These are phyloP conservation scores for Ginglymostoma cirratum DNA, from an alignment of 2,113 vertebrate species.

Conservation along the genomic window DNA sequence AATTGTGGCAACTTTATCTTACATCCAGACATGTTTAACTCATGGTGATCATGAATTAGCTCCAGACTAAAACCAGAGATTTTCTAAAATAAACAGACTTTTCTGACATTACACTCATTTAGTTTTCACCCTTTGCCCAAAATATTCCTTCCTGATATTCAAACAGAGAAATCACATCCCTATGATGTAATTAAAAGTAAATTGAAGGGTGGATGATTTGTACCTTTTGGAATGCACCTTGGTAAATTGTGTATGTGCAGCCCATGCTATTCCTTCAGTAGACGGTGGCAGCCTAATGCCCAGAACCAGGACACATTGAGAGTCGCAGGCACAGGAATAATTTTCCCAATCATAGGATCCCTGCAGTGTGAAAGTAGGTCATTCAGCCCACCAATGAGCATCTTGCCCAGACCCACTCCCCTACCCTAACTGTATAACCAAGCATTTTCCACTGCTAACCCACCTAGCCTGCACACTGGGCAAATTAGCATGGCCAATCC, in stretches of 20 bases:
- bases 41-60: neutral
- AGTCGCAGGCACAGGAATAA: neutral
- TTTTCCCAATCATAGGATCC: neutral
- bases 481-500: too few relatives aligned
- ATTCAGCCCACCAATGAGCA: too few relatives aligned
- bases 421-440: too few relatives aligned
- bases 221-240: neutral
- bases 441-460: too few relatives aligned
- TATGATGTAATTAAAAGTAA: neutral
- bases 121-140: neutral
- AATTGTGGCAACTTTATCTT: too few relatives aligned
- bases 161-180: neutral
- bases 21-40: too few relatives aligned
- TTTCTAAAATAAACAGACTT: neutral
- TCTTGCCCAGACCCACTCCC: too few relatives aligned
- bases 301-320: neutral
- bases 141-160: neutral
- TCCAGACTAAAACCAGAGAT: neutral
- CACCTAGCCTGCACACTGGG: too few relatives aligned
- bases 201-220: neutral
- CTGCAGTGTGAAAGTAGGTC: too few relatives aligned
- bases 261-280: neutral
- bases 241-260: neutral
- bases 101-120: neutral
- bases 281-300: neutral